Evolutionary conservation across 1,140 invertebrate genomes (phyloP).

Genomic region (Panulirus ornatus): DNA sequence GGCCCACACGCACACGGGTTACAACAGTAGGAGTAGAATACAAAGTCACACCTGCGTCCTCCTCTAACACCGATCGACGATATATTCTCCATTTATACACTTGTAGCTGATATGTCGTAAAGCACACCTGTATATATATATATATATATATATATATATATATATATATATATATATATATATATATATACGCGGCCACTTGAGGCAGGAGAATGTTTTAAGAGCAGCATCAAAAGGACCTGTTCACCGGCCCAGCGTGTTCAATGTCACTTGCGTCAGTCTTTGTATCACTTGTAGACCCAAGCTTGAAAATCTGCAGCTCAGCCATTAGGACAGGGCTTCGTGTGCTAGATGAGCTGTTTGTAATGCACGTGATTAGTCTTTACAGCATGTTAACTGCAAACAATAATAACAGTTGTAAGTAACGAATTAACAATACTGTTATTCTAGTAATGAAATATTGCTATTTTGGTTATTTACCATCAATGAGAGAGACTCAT

Average conservation of each 20-base stretch:
- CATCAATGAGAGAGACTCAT: too few relatives aligned
- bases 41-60: conserved; percentile 61
- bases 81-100: not conserved
- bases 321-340: too few relatives aligned
- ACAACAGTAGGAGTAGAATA: conserved; percentile 45
- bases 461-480: too few relatives aligned
- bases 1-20: conserved; percentile 18
- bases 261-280: not conserved
- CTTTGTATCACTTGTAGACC: too few relatives aligned
- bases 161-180: conserved; percentile 45
- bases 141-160: conserved; percentile 49
- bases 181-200: not conserved
- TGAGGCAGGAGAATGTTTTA: not conserved
- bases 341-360: too few relatives aligned
- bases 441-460: too few relatives aligned
- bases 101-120: not conserved
- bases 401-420: too few relatives aligned
- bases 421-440: too few relatives aligned
- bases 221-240: not conserved
- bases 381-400: too few relatives aligned
- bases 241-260: not conserved
- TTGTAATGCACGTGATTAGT: too few relatives aligned
- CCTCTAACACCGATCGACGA: conserved; percentile 37
- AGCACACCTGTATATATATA: conserved; percentile 21
- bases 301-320: too few relatives aligned